Base-by-base conservation (phyloP, 2,888 invertebrate species). In the Eugnorisma glareosa region DNA sequence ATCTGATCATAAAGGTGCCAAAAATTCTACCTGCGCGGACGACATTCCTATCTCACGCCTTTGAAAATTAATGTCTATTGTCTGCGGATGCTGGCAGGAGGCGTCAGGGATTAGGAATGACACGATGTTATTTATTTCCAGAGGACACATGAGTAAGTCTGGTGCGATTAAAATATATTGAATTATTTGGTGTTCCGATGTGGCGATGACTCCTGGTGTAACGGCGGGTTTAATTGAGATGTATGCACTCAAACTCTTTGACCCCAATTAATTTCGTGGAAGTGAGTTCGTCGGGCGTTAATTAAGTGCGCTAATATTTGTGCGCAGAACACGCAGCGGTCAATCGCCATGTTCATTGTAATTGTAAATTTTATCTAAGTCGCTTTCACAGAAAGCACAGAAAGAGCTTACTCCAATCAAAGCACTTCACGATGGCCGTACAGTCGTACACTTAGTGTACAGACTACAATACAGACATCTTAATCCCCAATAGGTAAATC, bases 1-100 rank as follows among this genome's bases (percentile, higher is more conserved):
- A 95, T 95, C 93, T 94, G 95, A 95, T 96, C 95, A 95, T 95
- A 95, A 96, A 96, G 95, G 96, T 95, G 96, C 95, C 95, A 96
- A 96, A 96, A 94, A 95, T 93, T 95, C 93, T 96, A 96, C 96
- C 96, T 96, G 96, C 92, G 92, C 90, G 92, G 92, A 92, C 95
- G 94, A 94, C 96, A 96, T 96, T 96, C 95, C 95, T 95, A 93
- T 92, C 93, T 93, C 92, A 91, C 92, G 91, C 94, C 93, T 93
- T 95, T 93, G 92, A 94, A 95, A 96, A 95, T 96, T 95, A 96
- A 96, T 94, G 93, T 92, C 95, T 93, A 96, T 96, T 96, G 95
- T 96, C 91, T 92, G 93, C 88, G 84, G 86, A 82, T 86, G 87
- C 88, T 82, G 89, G 89, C 90, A 87, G 90, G 89, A 90, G 90